These are phyloP conservation scores for Tetragnatha montana DNA, from an alignment of 2,888 invertebrate genomes.

Conservation along the genomic window DNA sequence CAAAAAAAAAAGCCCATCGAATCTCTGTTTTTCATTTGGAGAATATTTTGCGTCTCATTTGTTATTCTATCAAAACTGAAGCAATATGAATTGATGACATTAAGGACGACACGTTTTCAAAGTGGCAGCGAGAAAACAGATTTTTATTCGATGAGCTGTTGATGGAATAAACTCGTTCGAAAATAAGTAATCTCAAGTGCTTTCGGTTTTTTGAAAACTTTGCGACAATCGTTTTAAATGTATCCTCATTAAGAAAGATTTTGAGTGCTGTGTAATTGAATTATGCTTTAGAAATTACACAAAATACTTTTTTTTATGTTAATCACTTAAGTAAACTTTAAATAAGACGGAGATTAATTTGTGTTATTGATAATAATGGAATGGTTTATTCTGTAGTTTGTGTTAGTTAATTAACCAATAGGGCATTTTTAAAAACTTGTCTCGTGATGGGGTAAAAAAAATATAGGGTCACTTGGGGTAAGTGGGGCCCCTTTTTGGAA, in stretches of 20 bases:
- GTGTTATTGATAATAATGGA: neutral
- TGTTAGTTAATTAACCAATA: too few relatives aligned
- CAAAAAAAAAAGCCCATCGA: conserved; percentile 3
- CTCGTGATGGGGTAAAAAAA: too few relatives aligned
- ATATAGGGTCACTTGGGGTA: too few relatives aligned
- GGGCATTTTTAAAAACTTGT: too few relatives aligned
- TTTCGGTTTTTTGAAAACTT: neutral
- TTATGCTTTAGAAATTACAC: neutral
- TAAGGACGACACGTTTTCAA: conserved; percentile 10
- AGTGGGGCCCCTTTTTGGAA: too few relatives aligned
- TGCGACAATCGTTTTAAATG: neutral
- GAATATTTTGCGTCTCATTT: conserved; percentile 37
- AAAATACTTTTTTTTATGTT: neutral
- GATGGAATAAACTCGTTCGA: neutral
- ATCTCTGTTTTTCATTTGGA: conserved; percentile 32
- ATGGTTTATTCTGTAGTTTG: neutral
- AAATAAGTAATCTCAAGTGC: neutral
- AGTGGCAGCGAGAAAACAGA: neutral
- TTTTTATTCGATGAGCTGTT: neutral
- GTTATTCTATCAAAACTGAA: conserved; percentile 17
- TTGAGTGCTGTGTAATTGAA: neutral
- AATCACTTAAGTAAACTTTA: neutral
- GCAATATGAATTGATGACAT: conserved; percentile 44
- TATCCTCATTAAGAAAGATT: neutral
- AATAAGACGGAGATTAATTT: neutral